Conservation (phyloP, 2,888 invertebrate genomes). For the Morpho achilles region DNA sequence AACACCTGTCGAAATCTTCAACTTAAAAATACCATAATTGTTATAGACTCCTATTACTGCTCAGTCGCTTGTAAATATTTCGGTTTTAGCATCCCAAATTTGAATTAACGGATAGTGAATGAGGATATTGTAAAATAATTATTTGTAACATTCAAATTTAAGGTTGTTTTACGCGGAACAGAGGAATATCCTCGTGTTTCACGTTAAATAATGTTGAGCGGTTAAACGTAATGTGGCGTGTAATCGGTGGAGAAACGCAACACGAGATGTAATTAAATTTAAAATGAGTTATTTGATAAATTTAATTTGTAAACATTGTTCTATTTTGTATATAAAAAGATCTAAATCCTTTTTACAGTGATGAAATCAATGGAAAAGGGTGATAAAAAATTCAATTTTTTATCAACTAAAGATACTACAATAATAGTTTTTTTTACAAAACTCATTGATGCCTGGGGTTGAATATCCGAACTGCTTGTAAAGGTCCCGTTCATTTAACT, state of each 20-base stretch:
- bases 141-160: slow-evolving; percentile 5
- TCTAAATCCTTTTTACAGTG: too few relatives aligned
- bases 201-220: slow-evolving; percentile 1
- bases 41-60: too few relatives aligned
- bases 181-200: slow-evolving; percentile 3
- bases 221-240: slow-evolving; percentile 1
- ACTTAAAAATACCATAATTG: too few relatives aligned
- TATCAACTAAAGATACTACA: too few relatives aligned
- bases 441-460: too few relatives aligned
- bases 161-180: slow-evolving; percentile 3
- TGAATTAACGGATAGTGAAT: slow-evolving; percentile 28
- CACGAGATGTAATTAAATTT: slow-evolving; percentile 1
- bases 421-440: too few relatives aligned
- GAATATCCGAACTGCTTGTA: too few relatives aligned
- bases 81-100: slow-evolving; percentile 58
- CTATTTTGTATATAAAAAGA: neutral
- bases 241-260: neutral
- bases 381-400: too few relatives aligned
- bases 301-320: neutral
- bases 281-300: slow-evolving; percentile 5
- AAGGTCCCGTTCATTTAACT: too few relatives aligned
- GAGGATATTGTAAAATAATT: slow-evolving; percentile 1
- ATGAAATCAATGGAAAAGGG: too few relatives aligned
- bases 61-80: slow-evolving; percentile 27
- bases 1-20: too few relatives aligned